phyloP scores from a whole-genome alignment of 2,888 invertebrate genomes.

The Mythimna ferrago region DNA sequence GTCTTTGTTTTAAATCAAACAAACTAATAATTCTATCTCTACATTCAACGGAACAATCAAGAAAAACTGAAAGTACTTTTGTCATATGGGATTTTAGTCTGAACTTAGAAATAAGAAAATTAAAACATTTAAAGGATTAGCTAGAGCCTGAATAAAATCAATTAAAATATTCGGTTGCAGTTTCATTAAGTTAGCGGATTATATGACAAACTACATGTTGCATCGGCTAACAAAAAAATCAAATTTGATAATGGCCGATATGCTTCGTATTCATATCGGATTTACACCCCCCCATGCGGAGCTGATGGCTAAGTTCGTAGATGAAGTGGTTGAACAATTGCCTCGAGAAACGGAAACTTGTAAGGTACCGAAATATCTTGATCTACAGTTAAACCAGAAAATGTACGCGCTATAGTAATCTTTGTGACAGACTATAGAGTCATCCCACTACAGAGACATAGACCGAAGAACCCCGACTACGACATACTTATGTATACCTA shows the following conservation, averaged over 20 bases:
- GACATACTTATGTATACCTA: not conserved
- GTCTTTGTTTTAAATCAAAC: not conserved
- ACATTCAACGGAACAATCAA: no score
- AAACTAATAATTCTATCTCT: no score
- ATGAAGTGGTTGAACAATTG: conserved; percentile 88
- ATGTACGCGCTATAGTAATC: not conserved
- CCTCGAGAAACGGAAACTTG: conserved; percentile 83
- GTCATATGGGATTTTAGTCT: not conserved
- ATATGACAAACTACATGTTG: conserved; percentile 93
- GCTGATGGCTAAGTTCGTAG: conserved; percentile 81
- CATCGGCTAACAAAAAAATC: conserved; percentile 92
- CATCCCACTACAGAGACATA: not conserved
- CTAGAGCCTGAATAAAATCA: not conserved
- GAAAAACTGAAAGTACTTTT: not conserved
- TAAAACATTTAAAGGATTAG: not conserved
- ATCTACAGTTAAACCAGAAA: not conserved
- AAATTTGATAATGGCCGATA: conserved; percentile 89
- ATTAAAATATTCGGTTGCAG: conserved; percentile 79
- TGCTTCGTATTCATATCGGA: conserved; percentile 89
- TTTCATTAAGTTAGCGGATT: conserved; percentile 93
- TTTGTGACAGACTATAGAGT: not conserved
- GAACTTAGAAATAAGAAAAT: not conserved
- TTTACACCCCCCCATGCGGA: conserved; percentile 88
- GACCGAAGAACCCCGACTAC: not conserved
- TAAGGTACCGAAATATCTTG: conserved; percentile 73